phyloP scores from a whole-genome alignment of 2,888 invertebrate species.

The Chloromyia formosa region DNA sequence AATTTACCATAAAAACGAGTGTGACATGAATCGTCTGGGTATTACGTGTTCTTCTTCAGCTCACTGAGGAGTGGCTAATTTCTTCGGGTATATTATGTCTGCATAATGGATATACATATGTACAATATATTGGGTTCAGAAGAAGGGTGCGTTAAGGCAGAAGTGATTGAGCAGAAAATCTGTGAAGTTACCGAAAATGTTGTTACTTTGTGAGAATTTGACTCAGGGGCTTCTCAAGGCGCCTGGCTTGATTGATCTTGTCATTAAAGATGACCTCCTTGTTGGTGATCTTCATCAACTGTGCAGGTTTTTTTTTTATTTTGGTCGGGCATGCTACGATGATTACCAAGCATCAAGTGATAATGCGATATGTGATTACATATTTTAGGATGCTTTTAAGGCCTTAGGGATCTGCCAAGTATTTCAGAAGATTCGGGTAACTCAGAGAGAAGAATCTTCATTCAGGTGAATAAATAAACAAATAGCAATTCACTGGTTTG shows the following conservation, averaged over 20 bases:
- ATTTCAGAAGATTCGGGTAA: too few species aligned
- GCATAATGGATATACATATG: not conserved
- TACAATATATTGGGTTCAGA: not conserved
- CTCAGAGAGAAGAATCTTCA: too few species aligned
- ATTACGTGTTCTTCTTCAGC: conserved; percentile 8
- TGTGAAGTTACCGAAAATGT: not conserved
- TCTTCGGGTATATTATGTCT: not conserved
- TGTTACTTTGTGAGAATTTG: not conserved
- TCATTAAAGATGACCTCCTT: not conserved
- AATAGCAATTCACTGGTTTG: too few species aligned
- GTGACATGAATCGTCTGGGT: conserved; percentile 14
- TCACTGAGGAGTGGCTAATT: conserved; percentile 30
- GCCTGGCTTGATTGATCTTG: conserved; percentile 5
- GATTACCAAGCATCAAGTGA: too few species aligned
- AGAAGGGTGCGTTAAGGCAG: not conserved
- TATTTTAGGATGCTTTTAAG: too few species aligned
- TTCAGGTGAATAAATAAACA: too few species aligned
- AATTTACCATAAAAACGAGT: conserved; percentile 30
- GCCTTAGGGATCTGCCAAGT: too few species aligned
- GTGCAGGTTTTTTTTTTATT: too few species aligned
- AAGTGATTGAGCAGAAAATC: conserved; percentile 4
- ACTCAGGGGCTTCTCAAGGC: conserved; percentile 27
- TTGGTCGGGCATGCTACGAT: too few species aligned
- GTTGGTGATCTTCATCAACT: conserved; percentile 15
- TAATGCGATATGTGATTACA: too few species aligned